Evolutionary conservation across 2,113 vertebrate species (phyloP).

Genomic region (Holacanthus passer): DNA sequence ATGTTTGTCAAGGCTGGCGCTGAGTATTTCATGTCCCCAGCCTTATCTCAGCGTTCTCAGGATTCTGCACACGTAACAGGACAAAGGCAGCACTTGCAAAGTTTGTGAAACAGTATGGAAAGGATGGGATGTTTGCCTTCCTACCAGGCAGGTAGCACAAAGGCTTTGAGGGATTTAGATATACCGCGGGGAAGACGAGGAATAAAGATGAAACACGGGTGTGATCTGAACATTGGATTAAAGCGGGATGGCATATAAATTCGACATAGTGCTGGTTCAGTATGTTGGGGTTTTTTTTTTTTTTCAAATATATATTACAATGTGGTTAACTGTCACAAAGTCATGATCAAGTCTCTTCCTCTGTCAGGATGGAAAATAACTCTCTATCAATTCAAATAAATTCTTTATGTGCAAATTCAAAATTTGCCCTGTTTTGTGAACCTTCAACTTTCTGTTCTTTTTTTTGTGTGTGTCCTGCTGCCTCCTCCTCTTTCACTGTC

Average conservation of each 20-base stretch:
- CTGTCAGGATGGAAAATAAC: not conserved
- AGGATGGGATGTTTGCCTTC: constrained; percentile 56
- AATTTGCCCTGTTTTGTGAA: not conserved
- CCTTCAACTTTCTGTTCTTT: not conserved
- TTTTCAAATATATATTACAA: not conserved
- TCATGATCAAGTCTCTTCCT: not conserved
- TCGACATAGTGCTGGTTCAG: not conserved
- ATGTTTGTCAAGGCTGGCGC: constrained; percentile 25
- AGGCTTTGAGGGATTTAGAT: constrained; percentile 51
- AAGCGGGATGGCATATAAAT: constrained; percentile 22
- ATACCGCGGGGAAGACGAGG: constrained; percentile 14
- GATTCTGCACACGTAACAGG: constrained; percentile 35
- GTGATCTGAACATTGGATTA: constrained; percentile 33
- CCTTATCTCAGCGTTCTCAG: constrained; percentile 15
- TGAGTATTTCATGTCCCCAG: constrained; percentile 14
- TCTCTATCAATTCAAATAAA: not conserved
- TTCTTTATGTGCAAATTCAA: not conserved
- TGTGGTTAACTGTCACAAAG: not conserved
- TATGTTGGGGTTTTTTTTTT: not conserved
- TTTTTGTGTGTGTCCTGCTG: not conserved
- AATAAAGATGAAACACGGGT: constrained; percentile 22
- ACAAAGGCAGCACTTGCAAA: constrained; percentile 36
- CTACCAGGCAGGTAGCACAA: constrained; percentile 40
- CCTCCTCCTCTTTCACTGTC: not conserved
- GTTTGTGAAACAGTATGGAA: constrained; percentile 52